phyloP scores from a whole-genome alignment of 2,797 vertebrate genomes.

The Mionectes olivaceus region DNA sequence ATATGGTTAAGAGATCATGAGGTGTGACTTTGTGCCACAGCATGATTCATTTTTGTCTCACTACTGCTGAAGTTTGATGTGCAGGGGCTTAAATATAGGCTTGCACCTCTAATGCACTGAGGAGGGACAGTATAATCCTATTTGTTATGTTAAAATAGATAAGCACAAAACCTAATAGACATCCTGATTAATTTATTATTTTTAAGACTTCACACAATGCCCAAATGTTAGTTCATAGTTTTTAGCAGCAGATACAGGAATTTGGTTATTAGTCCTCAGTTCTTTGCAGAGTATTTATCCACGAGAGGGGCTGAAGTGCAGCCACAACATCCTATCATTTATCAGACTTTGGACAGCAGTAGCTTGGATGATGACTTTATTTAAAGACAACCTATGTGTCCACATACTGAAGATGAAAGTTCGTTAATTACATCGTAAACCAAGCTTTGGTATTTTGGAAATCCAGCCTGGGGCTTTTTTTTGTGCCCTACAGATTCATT shows the following conservation, averaged over 20 bases:
- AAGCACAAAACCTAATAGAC: not conserved
- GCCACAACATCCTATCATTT: not conserved
- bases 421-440: not conserved
- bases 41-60: not conserved
- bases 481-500: not conserved
- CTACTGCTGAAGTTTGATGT: not conserved
- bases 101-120: not conserved
- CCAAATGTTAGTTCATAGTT: not conserved
- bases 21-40: not conserved
- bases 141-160: not conserved
- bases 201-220: not conserved
- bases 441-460: not conserved
- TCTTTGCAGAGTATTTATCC: not conserved
- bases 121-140: not conserved
- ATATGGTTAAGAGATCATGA: not conserved
- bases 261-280: not conserved
- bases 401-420: not conserved
- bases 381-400: not conserved
- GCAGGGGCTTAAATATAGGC: not conserved
- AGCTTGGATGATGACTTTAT: not conserved
- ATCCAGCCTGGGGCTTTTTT: not conserved
- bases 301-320: not conserved
- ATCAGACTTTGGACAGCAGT: not conserved
- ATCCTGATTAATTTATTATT: not conserved
- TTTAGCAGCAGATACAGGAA: not conserved